These are phyloP conservation scores for Tetheella fluctuosa DNA, from an alignment of 2,888 invertebrate genomes.

Conservation along the genomic window DNA sequence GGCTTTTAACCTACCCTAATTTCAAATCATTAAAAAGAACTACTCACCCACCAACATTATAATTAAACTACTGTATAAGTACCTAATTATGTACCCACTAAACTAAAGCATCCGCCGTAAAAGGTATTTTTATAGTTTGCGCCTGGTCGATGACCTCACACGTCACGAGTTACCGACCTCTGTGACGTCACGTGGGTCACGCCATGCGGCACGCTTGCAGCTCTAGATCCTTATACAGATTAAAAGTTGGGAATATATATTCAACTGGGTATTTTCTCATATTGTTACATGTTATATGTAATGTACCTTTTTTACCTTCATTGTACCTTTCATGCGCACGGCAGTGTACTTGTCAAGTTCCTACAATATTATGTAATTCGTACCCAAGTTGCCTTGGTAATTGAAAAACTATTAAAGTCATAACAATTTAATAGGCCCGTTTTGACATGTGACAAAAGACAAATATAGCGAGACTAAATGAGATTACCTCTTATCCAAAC, in stretches of 20 bases:
- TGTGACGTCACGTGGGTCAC: slow-evolving; percentile 21
- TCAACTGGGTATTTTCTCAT: not conserved
- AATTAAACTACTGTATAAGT: not conserved
- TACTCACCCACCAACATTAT: not conserved
- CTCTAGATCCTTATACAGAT: slow-evolving; percentile 14
- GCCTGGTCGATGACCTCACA: slow-evolving; percentile 3
- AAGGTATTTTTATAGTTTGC: not conserved
- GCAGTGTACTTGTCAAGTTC: no score
- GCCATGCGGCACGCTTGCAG: slow-evolving; percentile 13
- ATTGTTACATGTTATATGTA: not conserved
- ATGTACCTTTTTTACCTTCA: no score
- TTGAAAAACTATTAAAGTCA: no score
- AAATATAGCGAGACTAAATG: no score
- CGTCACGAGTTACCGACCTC: slow-evolving; percentile 13
- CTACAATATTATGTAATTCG: no score
- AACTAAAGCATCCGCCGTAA: not conserved
- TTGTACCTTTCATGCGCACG: not conserved
- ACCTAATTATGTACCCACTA: not conserved
- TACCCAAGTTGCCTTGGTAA: no score
- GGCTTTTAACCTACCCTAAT: no score
- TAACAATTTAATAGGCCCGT: no score
- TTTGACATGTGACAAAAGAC: no score
- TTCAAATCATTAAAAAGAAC: no score
- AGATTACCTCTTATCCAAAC: no score
- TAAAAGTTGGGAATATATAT: not conserved